phyloP scores from a whole-genome alignment of 2,888 invertebrate species.

The Antheraea yamamai region DNA sequence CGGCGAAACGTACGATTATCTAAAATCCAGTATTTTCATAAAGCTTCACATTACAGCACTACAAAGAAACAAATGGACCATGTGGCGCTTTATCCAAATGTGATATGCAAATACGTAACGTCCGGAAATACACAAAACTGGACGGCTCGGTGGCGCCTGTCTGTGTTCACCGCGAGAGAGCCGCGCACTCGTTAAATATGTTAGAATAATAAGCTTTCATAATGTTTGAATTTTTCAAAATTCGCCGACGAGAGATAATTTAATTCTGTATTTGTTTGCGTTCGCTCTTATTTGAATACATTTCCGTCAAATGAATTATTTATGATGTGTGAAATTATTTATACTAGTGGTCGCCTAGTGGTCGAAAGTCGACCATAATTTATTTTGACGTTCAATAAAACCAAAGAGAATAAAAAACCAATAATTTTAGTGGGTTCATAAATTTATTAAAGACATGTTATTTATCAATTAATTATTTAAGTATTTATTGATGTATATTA shows the following conservation, averaged over 20 bases:
- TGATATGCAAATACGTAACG: conserved; percentile 38
- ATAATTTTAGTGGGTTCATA: too few relatives aligned
- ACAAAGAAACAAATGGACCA: conserved; percentile 31
- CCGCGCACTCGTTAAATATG: background rate
- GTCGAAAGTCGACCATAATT: too few relatives aligned
- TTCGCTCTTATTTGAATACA: background rate
- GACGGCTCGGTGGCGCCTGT: conserved; percentile 13
- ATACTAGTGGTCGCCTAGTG: too few relatives aligned
- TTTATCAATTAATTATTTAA: too few relatives aligned
- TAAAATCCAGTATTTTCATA: background rate
- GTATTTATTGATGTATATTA: too few relatives aligned
- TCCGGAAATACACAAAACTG: conserved; percentile 45
- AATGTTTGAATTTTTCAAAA: background rate
- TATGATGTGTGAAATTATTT: too few relatives aligned
- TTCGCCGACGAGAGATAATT: background rate
- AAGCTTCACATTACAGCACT: background rate
- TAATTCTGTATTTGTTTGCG: background rate
- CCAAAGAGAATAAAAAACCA: too few relatives aligned
- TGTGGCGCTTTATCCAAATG: conserved; percentile 28
- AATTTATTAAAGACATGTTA: too few relatives aligned
- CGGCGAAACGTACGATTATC: background rate
- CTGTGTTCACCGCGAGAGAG: background rate
- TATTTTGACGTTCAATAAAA: too few relatives aligned
- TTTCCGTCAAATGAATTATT: background rate
- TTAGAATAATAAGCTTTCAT: background rate